Percentiles rank a stretch among this genome's conserved stretches.
Evolutionary conservation across 2,113 vertebrate genomes (phyloP).

Genomic region (Thunnus thynnus): DNA sequence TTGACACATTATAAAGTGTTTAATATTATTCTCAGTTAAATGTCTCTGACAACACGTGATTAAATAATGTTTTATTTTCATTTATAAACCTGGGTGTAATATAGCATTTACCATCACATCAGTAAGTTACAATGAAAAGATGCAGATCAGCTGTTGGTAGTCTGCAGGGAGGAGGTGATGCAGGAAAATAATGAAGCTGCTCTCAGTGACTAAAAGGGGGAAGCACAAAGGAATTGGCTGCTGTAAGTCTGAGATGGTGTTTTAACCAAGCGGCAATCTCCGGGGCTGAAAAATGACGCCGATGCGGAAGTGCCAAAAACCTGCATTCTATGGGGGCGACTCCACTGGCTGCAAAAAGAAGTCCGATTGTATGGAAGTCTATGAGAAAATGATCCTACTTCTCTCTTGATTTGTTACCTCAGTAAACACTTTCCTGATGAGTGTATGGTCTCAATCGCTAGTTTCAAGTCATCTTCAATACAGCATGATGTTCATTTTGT

Average conservation of each 20-base stretch:
- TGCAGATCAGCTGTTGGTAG: conserved; percentile 76
- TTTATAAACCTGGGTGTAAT: background rate
- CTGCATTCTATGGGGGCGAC: too few relatives aligned
- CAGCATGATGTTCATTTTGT: too few relatives aligned
- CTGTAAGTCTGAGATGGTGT: conserved; percentile 38
- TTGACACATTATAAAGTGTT: background rate
- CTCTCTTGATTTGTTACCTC: too few relatives aligned
- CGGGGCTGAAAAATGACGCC: too few relatives aligned
- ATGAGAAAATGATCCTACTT: too few relatives aligned
- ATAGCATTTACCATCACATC: background rate
- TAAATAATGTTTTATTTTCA: background rate
- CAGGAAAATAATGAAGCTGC: conserved; percentile 80
- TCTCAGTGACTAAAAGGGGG: conserved; percentile 82
- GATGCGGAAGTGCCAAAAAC: too few relatives aligned
- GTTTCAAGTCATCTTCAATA: too few relatives aligned
- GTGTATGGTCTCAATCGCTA: too few relatives aligned
- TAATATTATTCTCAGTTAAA: background rate
- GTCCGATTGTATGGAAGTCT: too few relatives aligned
- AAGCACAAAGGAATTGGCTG: conserved; percentile 82
- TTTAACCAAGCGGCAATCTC: background rate
- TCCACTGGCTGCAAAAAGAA: too few relatives aligned
- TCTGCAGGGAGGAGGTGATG: conserved; percentile 84
- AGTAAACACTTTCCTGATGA: too few relatives aligned
- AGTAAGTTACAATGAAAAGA: background rate
- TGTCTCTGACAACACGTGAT: background rate